phyloP scores from a whole-genome alignment of 1,140 invertebrate genomes.

The Hermetia illucens region DNA sequence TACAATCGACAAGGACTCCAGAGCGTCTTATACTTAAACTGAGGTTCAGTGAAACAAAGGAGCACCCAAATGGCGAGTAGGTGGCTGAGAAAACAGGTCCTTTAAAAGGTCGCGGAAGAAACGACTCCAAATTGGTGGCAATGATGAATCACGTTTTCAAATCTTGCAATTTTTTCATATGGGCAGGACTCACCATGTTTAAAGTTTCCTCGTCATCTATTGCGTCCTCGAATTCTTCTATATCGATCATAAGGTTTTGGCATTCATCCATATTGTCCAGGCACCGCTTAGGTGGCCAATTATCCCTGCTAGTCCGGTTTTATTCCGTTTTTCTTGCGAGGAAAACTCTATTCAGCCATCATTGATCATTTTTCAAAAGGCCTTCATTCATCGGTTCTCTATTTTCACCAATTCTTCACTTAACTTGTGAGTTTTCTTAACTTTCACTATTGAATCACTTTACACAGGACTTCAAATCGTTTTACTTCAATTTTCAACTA shows the following conservation, averaged over 20 bases:
- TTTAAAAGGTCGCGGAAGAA: not conserved
- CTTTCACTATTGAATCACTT: no score
- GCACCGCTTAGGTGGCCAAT: no score
- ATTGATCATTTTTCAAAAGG: no score
- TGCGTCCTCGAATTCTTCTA: conserved; percentile 19
- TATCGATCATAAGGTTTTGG: conserved; percentile 27
- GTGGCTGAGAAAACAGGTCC: not conserved
- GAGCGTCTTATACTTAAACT: not conserved
- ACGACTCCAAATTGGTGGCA: not conserved
- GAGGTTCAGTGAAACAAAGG: not conserved
- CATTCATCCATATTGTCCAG: conserved; percentile 29
- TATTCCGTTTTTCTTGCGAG: no score
- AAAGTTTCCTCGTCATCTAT: conserved; percentile 18
- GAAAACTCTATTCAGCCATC: no score
- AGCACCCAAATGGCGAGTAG: not conserved
- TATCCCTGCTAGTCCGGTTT: no score
- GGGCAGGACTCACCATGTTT: conserved; percentile 29
- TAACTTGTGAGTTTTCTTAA: no score
- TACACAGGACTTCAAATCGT: no score
- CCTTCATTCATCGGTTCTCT: no score
- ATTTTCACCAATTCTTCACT: no score
- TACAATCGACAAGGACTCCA: no score
- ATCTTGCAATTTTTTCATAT: conserved; percentile 1
- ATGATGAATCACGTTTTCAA: not conserved
- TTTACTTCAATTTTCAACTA: no score